Conservation (phyloP, 2,797 vertebrate species). For the Smutsia temminckii region DNA sequence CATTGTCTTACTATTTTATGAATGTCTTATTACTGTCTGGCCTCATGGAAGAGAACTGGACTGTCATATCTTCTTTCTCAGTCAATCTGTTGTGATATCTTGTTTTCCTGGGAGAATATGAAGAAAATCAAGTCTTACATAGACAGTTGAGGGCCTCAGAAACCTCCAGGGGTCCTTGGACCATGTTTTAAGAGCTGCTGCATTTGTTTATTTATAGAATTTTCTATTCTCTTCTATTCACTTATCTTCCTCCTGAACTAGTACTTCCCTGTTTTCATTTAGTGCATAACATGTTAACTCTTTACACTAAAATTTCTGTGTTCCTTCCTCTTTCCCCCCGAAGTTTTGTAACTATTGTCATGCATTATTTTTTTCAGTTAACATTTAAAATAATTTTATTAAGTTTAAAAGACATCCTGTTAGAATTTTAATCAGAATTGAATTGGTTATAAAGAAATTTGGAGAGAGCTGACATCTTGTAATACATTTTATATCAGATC, state of each 20-base stretch:
- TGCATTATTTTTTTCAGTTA: conserved; percentile 1
- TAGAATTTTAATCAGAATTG: conserved; percentile 8
- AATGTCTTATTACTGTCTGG: neutral
- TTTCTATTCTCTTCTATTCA: neutral
- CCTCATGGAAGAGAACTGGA: neutral
- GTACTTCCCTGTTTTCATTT: neutral
- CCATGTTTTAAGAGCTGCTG: neutral
- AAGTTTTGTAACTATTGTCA: neutral
- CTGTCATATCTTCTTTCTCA: neutral
- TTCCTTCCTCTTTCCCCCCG: neutral
- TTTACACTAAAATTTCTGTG: neutral
- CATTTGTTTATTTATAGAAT: neutral
- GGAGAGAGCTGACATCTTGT: neutral
- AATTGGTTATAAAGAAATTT: neutral
- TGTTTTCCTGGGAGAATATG: neutral
- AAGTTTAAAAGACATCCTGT: neutral
- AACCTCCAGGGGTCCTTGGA: neutral
- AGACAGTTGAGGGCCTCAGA: neutral
- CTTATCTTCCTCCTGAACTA: neutral
- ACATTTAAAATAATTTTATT: neutral
- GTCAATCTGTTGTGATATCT: neutral
- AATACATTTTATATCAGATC: too few species aligned
- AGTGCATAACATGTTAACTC: neutral
- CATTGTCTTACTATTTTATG: neutral
- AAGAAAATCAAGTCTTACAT: neutral